Conservation (phyloP, 1,140 invertebrate species). For the Scylla paramamosain region DNA sequence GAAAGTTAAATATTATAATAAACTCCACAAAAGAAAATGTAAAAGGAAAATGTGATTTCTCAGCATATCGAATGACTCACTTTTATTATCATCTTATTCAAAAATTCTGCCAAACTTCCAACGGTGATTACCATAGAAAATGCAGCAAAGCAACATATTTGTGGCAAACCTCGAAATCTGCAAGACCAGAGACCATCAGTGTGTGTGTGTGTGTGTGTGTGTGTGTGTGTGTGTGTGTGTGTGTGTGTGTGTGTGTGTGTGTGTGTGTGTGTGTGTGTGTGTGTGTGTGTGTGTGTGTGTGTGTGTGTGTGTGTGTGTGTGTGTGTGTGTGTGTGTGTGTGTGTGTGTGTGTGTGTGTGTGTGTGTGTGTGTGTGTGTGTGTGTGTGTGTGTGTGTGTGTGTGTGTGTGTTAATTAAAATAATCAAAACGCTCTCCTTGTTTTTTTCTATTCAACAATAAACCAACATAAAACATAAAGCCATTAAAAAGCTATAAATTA, state of each 20-base stretch:
- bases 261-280: constrained; percentile 37
- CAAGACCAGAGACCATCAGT: background rate
- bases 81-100: background rate
- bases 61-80: background rate
- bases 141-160: background rate
- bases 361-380: constrained; percentile 33
- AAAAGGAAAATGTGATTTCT: background rate
- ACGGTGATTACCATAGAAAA: background rate
- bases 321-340: constrained; percentile 33
- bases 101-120: background rate
- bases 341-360: constrained; percentile 40
- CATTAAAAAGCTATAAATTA: background rate
- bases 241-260: constrained; percentile 40
- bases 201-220: background rate
- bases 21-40: background rate
- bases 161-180: background rate
- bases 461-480: background rate
- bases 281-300: constrained; percentile 34
- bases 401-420: background rate
- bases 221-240: constrained; percentile 31
- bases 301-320: constrained; percentile 25
- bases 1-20: background rate
- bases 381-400: constrained; percentile 33
- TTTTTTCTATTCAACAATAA: no score
- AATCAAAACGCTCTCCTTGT: background rate